phyloP scores from a whole-genome alignment of 2,113 vertebrate genomes.

The Stercorarius parasiticus region DNA sequence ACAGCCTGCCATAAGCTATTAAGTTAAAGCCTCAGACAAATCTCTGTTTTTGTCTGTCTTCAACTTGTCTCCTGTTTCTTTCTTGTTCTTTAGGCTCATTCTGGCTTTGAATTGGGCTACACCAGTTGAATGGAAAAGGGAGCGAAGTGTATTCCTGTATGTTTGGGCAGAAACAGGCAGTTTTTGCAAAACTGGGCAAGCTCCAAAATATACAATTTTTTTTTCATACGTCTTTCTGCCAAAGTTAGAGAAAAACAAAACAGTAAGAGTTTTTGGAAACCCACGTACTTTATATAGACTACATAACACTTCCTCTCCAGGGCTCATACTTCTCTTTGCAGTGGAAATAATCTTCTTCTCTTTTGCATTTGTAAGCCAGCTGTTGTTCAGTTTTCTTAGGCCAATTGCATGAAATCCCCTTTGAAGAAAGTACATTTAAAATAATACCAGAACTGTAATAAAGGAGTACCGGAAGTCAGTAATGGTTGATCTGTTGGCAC shows the following conservation, averaged over 20 bases:
- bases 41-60: conserved; percentile 27
- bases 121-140: neutral
- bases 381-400: neutral
- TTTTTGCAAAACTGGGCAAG: conserved; percentile 14
- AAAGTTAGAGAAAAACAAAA: conserved; percentile 28
- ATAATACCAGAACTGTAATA: neutral
- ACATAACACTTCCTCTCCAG: neutral
- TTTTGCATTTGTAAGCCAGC: conserved; percentile 18
- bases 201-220: neutral
- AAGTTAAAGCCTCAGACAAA: conserved; percentile 17
- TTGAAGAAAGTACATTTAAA: neutral
- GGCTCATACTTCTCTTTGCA: neutral
- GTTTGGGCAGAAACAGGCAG: neutral
- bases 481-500: neutral
- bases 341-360: neutral
- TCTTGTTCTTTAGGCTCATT: neutral
- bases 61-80: conserved; percentile 14
- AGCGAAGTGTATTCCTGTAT: neutral
- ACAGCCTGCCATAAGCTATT: conserved; percentile 27
- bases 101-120: neutral
- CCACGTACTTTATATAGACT: conserved; percentile 18
- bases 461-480: neutral
- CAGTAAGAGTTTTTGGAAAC: conserved; percentile 24
- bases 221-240: neutral
- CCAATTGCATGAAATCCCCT: neutral